Conservation (phyloP, 2,113 vertebrate species). For the Ceyx cyanopectus region DNA sequence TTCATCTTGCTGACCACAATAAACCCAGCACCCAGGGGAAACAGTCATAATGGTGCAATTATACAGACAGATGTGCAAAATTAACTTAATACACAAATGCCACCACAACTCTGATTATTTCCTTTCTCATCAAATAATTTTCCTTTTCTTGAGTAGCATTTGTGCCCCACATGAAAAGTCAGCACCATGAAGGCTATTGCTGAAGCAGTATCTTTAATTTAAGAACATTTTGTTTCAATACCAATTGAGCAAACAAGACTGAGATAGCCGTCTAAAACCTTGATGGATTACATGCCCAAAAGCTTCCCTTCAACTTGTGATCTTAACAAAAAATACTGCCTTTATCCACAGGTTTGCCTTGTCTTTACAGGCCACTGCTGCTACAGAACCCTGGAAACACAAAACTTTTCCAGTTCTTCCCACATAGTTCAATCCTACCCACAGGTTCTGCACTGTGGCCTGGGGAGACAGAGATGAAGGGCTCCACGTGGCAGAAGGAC, state of each 20-base stretch:
- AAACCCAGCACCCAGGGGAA: no score
- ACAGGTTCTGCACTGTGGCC: not conserved
- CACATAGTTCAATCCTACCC: not conserved
- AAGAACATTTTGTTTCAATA: not conserved
- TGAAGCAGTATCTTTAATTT: not conserved
- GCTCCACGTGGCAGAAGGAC: not conserved
- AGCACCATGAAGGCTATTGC: not conserved
- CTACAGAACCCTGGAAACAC: not conserved
- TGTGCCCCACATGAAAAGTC: not conserved
- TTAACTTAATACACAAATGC: not conserved
- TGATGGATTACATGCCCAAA: not conserved
- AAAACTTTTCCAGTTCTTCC: not conserved
- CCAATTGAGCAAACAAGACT: not conserved
- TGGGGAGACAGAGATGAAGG: not conserved
- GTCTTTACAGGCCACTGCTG: not conserved
- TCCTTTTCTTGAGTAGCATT: not conserved
- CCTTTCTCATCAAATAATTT: not conserved
- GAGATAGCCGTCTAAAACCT: not conserved
- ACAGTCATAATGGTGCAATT: no score
- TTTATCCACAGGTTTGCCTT: not conserved
- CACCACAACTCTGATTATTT: not conserved
- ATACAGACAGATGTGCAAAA: no score
- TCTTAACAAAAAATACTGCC: not conserved
- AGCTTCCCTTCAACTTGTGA: not conserved
- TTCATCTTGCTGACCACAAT: not conserved